A percentile compares a stretch with the other conserved stretches of the same genome.
phyloP scores from a whole-genome alignment of 2,113 vertebrate species.

The Hippocampus mohnikei region DNA sequence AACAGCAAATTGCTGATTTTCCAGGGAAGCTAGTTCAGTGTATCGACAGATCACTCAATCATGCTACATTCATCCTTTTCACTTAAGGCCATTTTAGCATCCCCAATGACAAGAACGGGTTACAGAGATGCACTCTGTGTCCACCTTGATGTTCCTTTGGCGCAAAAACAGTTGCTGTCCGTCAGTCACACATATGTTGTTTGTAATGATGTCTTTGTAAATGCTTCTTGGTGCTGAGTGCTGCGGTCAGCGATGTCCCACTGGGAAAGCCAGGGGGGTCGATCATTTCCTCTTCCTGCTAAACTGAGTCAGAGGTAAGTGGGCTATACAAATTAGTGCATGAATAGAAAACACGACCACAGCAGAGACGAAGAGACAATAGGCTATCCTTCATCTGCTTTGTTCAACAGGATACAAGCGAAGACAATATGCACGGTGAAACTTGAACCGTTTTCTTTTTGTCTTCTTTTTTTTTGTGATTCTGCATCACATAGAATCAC shows the following conservation, averaged over 20 bases:
- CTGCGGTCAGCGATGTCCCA: constrained; percentile 63
- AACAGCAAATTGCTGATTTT: constrained; percentile 17
- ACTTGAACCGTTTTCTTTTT: constrained; percentile 33
- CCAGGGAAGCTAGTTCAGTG: constrained; percentile 44
- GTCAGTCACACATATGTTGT: constrained; percentile 71
- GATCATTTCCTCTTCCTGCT: constrained; percentile 60
- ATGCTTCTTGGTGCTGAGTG: constrained; percentile 44
- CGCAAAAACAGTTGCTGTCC: constrained; percentile 44
- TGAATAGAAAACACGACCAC: constrained; percentile 60
- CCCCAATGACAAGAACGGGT: constrained; percentile 31
- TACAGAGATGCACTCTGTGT: constrained; percentile 37
- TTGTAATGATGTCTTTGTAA: constrained; percentile 57
- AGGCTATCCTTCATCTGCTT: constrained; percentile 38
- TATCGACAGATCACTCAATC: constrained; percentile 44
- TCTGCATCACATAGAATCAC: constrained; percentile 14
- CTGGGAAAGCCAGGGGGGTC: constrained; percentile 54
- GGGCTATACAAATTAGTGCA: constrained; percentile 65
- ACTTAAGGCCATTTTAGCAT: constrained; percentile 41
- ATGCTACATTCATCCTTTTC: constrained; percentile 37
- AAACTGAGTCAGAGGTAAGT: constrained; percentile 40
- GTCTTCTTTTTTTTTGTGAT: constrained; percentile 13
- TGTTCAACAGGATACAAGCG: constrained; percentile 41
- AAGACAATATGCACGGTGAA: constrained; percentile 42
- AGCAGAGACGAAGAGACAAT: constrained; percentile 52
- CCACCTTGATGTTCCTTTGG: constrained; percentile 35